These are phyloP conservation scores for Phainopepla nitens DNA, from an alignment of 2,113 vertebrate genomes.

Conservation along the genomic window DNA sequence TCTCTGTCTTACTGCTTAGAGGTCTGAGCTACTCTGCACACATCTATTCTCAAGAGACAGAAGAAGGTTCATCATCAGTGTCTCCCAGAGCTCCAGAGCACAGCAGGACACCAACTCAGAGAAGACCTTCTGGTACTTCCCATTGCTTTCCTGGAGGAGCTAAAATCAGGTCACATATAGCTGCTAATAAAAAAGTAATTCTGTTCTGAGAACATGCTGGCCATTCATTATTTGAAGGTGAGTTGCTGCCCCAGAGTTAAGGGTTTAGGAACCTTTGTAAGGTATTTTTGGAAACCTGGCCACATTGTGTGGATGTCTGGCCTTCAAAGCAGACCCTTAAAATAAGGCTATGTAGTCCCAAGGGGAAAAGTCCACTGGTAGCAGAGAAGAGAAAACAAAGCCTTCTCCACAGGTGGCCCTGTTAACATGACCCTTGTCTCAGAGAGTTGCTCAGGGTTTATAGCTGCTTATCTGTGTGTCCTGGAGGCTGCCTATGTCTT, in stretches of 20 bases:
- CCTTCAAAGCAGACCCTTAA: not conserved
- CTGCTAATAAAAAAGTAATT: not conserved
- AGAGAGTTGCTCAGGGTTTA: not conserved
- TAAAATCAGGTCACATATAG: not conserved
- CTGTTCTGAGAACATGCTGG: not conserved
- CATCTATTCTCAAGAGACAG: not conserved
- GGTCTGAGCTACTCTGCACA: not conserved
- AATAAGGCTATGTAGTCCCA: not conserved
- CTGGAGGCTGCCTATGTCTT: not conserved
- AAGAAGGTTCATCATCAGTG: not conserved
- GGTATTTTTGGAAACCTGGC: not conserved
- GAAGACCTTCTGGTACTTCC: not conserved
- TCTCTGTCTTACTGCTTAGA: not conserved
- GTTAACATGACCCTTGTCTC: not conserved
- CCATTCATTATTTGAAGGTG: not conserved
- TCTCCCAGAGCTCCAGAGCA: not conserved
- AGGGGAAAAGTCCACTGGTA: not conserved
- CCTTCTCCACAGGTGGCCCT: not conserved
- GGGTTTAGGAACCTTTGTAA: not conserved
- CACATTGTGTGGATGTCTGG: not conserved
- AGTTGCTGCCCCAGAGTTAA: not conserved
- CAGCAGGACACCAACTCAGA: not conserved
- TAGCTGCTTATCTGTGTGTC: not conserved
- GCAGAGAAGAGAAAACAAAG: not conserved
- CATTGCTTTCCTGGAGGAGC: not conserved